Conservation (phyloP, 2,888 invertebrate genomes). For the Branchipolynoe longqiensis region DNA sequence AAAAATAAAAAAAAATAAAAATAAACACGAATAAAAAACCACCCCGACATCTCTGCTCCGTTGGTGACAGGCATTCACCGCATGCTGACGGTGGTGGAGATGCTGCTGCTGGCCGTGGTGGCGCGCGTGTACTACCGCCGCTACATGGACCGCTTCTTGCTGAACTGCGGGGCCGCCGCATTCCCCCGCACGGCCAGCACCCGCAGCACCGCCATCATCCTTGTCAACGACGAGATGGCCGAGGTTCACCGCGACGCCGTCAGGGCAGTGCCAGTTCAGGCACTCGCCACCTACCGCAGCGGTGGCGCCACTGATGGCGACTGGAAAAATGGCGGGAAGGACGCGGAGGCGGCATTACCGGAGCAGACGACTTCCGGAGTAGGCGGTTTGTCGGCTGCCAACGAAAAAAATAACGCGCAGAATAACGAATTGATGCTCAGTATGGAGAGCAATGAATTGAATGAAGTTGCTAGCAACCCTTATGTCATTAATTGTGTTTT, state of each 20-base stretch:
- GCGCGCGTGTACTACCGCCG: constrained; percentile 18
- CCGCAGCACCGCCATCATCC: neutral
- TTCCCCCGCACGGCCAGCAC: neutral
- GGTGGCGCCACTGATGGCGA: neutral
- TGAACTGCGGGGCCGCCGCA: neutral
- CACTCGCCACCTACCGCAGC: neutral
- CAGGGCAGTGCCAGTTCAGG: neutral
- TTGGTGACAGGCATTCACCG: constrained; percentile 16
- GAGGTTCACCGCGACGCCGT: neutral
- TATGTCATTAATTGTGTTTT: too few species aligned
- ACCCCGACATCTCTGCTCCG: neutral
- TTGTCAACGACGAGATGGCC: neutral
- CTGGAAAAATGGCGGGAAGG: neutral
- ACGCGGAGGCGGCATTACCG: too few species aligned
- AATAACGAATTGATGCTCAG: too few species aligned
- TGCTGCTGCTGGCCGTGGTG: constrained; percentile 22
- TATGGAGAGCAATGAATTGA: too few species aligned
- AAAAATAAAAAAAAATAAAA: neutral
- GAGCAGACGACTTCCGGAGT: too few species aligned
- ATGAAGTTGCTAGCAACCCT: too few species aligned
- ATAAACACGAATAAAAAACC: too few species aligned
- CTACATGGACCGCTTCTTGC: neutral
- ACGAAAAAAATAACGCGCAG: too few species aligned
- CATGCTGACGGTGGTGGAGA: constrained; percentile 38
- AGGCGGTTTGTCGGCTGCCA: too few species aligned